Percentiles rank a stretch among this genome's conserved stretches.
Conservation (phyloP, 2,113 vertebrate species). For the Vulpes lagopus region DNA sequence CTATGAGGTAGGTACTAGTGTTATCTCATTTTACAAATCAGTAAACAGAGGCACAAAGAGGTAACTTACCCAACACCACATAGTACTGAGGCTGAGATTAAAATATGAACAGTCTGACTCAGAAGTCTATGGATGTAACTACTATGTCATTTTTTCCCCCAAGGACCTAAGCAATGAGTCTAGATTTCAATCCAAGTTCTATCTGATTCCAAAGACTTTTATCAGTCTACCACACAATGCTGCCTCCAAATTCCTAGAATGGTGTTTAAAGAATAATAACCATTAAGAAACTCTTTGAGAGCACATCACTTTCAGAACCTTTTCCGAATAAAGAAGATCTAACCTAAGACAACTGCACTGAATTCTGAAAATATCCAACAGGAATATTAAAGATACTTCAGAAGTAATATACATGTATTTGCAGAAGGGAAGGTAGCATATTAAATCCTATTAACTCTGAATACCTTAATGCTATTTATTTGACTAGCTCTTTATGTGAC, state of each 20-base stretch:
- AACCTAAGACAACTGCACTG: slow-evolving; percentile 33
- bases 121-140: background rate
- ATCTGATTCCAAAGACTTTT: background rate
- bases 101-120: slow-evolving; percentile 15
- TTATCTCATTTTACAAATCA: background rate
- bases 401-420: background rate
- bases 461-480: slow-evolving; percentile 1
- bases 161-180: background rate
- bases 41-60: background rate
- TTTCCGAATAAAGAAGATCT: slow-evolving; percentile 35
- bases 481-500: slow-evolving; percentile 19
- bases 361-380: slow-evolving; percentile 47
- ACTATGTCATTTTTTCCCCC: background rate
- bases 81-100: background rate
- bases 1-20: background rate
- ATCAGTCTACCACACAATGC: background rate
- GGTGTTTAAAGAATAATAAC: slow-evolving; percentile 23
- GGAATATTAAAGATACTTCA: background rate
- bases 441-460: slow-evolving; percentile 27
- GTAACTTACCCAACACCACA: background rate
- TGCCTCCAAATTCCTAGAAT: slow-evolving; percentile 21
- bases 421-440: slow-evolving; percentile 10
- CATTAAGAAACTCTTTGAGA: slow-evolving; percentile 48
- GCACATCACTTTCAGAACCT: slow-evolving; percentile 37
- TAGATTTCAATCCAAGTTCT: slow-evolving; percentile 28